Evolutionary conservation across 2,113 vertebrate species (phyloP).

Genomic region (Peromyscus leucopus): DNA sequence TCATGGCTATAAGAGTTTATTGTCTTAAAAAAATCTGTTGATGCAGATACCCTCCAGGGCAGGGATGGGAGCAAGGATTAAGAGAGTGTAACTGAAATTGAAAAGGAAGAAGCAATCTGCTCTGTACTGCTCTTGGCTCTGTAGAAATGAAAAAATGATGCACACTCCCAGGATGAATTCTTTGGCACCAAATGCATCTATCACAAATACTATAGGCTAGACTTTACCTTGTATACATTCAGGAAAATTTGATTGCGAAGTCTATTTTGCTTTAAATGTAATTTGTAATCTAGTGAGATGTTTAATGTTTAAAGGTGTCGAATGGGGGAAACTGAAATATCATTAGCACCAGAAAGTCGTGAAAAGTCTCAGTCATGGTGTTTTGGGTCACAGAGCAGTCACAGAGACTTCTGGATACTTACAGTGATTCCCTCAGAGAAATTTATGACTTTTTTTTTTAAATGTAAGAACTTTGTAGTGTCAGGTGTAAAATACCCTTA

Average conservation of each 20-base stretch:
- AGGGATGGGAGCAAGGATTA: not conserved
- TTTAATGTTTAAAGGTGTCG: not conserved
- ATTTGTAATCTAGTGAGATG: not conserved
- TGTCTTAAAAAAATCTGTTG: not conserved
- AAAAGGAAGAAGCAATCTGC: slow-evolving; percentile 6
- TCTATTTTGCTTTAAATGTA: not conserved
- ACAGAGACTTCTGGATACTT: not conserved
- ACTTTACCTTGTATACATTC: not conserved
- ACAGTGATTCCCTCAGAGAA: not conserved
- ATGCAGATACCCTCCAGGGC: not conserved
- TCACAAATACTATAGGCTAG: not conserved
- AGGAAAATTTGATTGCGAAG: not conserved
- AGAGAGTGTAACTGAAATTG: slow-evolving; percentile 2
- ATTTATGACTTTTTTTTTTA: not conserved
- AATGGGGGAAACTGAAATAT: not conserved
- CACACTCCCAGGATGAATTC: not conserved
- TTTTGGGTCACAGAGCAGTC: not conserved
- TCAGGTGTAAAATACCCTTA: not conserved
- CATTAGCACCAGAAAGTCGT: not conserved
- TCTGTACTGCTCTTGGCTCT: not conserved
- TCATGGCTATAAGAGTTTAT: not conserved
- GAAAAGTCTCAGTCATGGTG: not conserved
- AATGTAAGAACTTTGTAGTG: not conserved
- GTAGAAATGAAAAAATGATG: slow-evolving; percentile 51
- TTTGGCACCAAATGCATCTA: not conserved